These are phyloP conservation scores for Macropodus opercularis DNA, from an alignment of 2,797 vertebrate genomes.

Conservation along the genomic window DNA sequence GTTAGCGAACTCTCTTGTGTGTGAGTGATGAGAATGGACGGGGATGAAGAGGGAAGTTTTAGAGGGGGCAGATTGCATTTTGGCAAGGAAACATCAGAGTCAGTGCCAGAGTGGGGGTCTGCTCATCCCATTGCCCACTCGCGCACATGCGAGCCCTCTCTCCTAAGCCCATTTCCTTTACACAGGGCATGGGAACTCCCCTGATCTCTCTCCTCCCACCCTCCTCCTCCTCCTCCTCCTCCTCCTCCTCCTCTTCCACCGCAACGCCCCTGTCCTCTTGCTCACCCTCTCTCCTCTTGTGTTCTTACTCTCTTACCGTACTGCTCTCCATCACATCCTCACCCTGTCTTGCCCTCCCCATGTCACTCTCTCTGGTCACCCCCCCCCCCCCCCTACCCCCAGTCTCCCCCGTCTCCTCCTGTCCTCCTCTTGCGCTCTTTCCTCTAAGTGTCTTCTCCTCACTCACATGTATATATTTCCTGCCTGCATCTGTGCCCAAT, in stretches of 20 bases:
- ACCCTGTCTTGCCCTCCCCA: conserved; percentile 53
- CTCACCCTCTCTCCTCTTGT: conserved; percentile 68
- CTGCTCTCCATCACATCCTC: conserved; percentile 58
- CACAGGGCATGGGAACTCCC: conserved; percentile 85
- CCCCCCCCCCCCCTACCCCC: conserved; percentile 24
- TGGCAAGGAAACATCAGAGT: conserved; percentile 67
- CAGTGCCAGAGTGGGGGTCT: conserved; percentile 76
- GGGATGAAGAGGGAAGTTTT: conserved; percentile 46
- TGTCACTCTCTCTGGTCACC: conserved; percentile 65
- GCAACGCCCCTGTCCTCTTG: conserved; percentile 72
- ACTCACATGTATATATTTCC: conserved; percentile 76
- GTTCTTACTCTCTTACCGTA: conserved; percentile 34
- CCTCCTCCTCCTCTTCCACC: conserved; percentile 74
- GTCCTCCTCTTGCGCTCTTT: conserved; percentile 40
- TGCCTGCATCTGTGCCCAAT: conserved; percentile 96
- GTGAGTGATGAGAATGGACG: conserved; percentile 51
- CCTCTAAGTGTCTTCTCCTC: conserved; percentile 62
- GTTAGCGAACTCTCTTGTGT: conserved; percentile 18
- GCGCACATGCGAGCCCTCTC: conserved; percentile 68
- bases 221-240: conserved; percentile 72
- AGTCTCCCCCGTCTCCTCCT: conserved; percentile 28
- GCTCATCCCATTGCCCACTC: conserved; percentile 78
- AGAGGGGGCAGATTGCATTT: conserved; percentile 51
- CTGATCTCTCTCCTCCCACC: conserved; percentile 77
- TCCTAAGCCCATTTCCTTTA: conserved; percentile 83